These are phyloP conservation scores for Erannis defoliaria DNA, from an alignment of 2,888 invertebrate genomes.

Conservation along the genomic window DNA sequence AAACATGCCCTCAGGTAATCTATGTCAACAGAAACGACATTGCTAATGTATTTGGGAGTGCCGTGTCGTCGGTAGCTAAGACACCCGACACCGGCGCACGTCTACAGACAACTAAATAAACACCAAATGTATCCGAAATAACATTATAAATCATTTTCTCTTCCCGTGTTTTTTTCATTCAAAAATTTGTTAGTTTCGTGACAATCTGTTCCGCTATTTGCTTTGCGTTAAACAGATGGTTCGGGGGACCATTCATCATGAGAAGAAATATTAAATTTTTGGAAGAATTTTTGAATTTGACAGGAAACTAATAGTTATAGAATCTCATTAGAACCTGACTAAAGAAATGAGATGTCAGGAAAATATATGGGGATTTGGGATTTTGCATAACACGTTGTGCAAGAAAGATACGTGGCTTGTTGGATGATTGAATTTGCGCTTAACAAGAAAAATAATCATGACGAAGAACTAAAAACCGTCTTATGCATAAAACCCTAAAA, in stretches of 20 bases:
- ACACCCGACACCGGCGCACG: slow-evolving; percentile 66
- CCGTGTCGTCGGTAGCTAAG: slow-evolving; percentile 55
- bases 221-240: slow-evolving; percentile 82
- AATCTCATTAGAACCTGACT: slow-evolving; percentile 55
- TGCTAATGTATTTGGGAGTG: slow-evolving; percentile 57
- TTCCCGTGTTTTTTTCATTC: slow-evolving; percentile 68
- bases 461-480: no score
- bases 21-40: slow-evolving; percentile 47
- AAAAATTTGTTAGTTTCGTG: slow-evolving; percentile 83
- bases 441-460: no score
- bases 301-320: slow-evolving; percentile 61
- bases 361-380: not conserved
- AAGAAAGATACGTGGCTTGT: not conserved
- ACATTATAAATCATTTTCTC: slow-evolving; percentile 83
- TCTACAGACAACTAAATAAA: slow-evolving; percentile 66
- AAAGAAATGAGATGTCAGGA: slow-evolving; percentile 7
- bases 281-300: slow-evolving; percentile 60
- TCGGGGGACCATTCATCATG: slow-evolving; percentile 72
- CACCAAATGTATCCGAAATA: slow-evolving; percentile 82
- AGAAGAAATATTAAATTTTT: slow-evolving; percentile 70
- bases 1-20: slow-evolving; percentile 9
- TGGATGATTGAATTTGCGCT: not conserved
- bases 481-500: no score
- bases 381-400: not conserved
- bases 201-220: slow-evolving; percentile 86